Evolutionary conservation across 2,888 invertebrate genomes (phyloP), one percentile per base, ranked within the genome.

Genomic region (Ptilodon capucinus): DNA sequence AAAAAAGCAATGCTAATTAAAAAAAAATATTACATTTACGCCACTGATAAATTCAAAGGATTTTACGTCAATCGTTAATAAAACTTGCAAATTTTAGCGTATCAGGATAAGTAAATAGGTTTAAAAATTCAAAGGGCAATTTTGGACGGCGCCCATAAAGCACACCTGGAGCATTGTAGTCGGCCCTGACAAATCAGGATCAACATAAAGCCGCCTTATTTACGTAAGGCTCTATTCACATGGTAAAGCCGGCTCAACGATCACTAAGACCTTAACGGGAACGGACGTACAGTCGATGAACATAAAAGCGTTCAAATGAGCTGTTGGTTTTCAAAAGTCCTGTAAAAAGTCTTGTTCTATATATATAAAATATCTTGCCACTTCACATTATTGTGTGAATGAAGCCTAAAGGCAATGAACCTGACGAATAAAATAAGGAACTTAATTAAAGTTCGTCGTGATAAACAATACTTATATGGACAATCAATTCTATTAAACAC

Each of bases 111-210:
- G 47, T 51, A 54, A 66, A 54, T 60, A 51, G 52, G 39, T 40
- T 55, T 51, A 55, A 69, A 72, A 67, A 71, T 72, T 74, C 62
- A 68, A 68, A 71, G 56, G 63, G 61, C 60, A 52, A 64, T 66
- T 66, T 57, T 53, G 58, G 42, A 44, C 44, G 44, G 41, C 46
- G 36, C 51, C 42, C 48, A 62, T 76, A 64, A 74, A 68, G 52
- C 46, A 64, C 74, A 75, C 74, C 70, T 73, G 73, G 57, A 50
- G 14, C 25, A 13, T 13, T 44, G 40, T 50, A 61, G 50, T 55
- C 40, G 39, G 19, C 45, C 46, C 44, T 55, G 57, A 60, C 51
- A 63, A 68, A 65, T 63, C 59, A 60, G 62, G 63, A 64, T 60
- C 54, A 62, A 63, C 60, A 60, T 54, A 56, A 62, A 40, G 46